phyloP scores from a whole-genome alignment of 2,888 invertebrate genomes.

The Acheta domesticus region DNA sequence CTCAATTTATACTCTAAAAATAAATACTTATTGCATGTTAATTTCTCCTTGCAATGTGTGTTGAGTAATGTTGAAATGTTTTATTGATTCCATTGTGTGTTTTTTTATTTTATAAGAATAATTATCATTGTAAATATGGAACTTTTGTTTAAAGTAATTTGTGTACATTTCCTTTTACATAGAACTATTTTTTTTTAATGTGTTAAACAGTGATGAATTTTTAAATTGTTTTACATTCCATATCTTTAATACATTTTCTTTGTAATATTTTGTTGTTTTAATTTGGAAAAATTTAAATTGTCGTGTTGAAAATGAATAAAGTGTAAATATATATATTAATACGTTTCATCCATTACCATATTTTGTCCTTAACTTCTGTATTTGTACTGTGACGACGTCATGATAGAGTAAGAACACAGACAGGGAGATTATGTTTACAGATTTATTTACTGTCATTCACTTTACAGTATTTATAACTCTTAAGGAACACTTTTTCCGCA shows the following conservation, averaged over 20 bases:
- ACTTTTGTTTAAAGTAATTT: background rate
- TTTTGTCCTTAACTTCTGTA: too few relatives aligned
- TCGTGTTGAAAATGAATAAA: background rate
- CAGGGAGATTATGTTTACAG: too few relatives aligned
- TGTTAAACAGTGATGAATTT: background rate
- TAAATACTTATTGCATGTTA: too few relatives aligned
- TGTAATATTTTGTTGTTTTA: background rate
- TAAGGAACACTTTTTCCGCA: too few relatives aligned
- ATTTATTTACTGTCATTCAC: too few relatives aligned
- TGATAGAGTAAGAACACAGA: too few relatives aligned
- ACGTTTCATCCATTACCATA: too few relatives aligned
- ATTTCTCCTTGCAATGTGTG: too few relatives aligned
- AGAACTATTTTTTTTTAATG: background rate
- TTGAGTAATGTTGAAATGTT: too few relatives aligned
- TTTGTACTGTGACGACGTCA: too few relatives aligned
- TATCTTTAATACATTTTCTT: background rate
- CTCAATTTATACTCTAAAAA: too few relatives aligned
- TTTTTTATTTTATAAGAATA: background rate
- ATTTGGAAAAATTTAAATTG: conserved; percentile 7
- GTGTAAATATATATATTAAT: background rate
- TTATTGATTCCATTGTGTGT: background rate
- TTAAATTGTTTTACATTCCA: background rate
- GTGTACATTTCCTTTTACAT: background rate
- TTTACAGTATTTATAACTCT: too few relatives aligned
- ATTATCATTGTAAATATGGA: background rate